Percentiles rank a stretch among this genome's conserved stretches.
Conservation (phyloP, 1,140 invertebrate genomes). For the Trialeurodes vaporariorum region DNA sequence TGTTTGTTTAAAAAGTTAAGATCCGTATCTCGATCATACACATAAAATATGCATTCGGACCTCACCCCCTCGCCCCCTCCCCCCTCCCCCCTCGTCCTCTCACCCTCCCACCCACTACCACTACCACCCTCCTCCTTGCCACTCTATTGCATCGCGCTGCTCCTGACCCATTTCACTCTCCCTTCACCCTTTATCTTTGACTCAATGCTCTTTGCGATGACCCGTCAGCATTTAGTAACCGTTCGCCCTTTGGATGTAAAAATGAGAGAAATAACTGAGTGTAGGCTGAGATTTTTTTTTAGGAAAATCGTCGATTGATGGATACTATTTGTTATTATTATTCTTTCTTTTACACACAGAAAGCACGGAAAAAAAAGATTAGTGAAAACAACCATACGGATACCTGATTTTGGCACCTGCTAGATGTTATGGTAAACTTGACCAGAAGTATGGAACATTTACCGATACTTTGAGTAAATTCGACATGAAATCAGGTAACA, state of each 20-base stretch:
- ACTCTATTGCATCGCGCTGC: too few species aligned
- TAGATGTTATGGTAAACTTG: too few species aligned
- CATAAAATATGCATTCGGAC: not conserved
- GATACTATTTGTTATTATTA: not conserved
- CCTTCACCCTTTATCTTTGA: not conserved
- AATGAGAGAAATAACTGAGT: not conserved
- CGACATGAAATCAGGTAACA: too few species aligned
- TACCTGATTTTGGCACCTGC: too few species aligned
- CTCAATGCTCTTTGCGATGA: not conserved
- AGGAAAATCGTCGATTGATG: too few species aligned
- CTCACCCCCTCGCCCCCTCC: not conserved
- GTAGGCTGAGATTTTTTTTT: too few species aligned
- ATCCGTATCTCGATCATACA: not conserved
- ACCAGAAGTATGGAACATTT: too few species aligned
- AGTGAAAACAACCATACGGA: too few species aligned
- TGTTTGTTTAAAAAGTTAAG: slow-evolving; percentile 1
- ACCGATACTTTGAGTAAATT: too few species aligned
- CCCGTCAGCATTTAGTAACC: not conserved
- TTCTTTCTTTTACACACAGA: not conserved
- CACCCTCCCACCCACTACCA: too few species aligned
- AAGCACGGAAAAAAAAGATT: not conserved
- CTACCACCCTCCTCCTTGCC: too few species aligned
- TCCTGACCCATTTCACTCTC: not conserved
- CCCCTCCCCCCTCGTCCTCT: too few species aligned
- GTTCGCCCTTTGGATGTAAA: not conserved